Base-by-base conservation (phyloP, 2,888 invertebrate species). In the Syrphus vitripennis region DNA sequence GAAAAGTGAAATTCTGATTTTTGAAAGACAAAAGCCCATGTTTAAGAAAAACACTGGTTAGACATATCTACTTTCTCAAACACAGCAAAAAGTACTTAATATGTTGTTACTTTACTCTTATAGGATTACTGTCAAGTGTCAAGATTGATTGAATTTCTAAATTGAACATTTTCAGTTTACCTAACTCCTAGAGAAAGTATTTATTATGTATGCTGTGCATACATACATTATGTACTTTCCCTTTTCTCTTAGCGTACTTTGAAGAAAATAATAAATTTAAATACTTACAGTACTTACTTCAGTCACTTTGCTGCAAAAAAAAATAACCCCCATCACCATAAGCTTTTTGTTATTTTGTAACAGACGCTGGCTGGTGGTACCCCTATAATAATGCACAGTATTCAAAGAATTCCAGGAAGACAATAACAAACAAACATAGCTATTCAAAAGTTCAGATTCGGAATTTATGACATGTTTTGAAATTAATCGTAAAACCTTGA, bases 391-490 rank as follows among this genome's bases (percentile, higher is more conserved):
- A 19, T 14, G 24, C 1, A 67, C 14, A 31, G 12, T 9, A 31
- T 12, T 21, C 21, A 10, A 67, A 21, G 65, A 31, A 45, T 26
- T 19, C 10, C 10, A 48, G 16, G 6, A 19, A 10, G 12, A n/a
- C n/a, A n/a, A n/a, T n/a, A 12, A 16, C 53, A 12, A 7, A 10
- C 19, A 50, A n/a, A 16, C 42, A 2, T 21, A 26, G n/a, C n/a
- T 69, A 61, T 74, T 69, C 31, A 57, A 67, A 48, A 74, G 40
- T 80, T 50, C 50, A 74, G 37, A 67, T 59, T 65, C 59, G 19
- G n/a, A 74, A 74, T 80, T 74, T 72, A 74, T 67, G 74, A 34
- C 31, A 76, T 67, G 69, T 69, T 80, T 48, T 70, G 45, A 70
- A 61, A 70, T 75, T 76, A 75, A 70, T 70, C 81, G 69, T 75